A percentile compares a stretch with the other conserved stretches of the same genome.
phyloP scores from a whole-genome alignment of 2,797 vertebrate genomes.

The Petrocephalus sullivani region DNA sequence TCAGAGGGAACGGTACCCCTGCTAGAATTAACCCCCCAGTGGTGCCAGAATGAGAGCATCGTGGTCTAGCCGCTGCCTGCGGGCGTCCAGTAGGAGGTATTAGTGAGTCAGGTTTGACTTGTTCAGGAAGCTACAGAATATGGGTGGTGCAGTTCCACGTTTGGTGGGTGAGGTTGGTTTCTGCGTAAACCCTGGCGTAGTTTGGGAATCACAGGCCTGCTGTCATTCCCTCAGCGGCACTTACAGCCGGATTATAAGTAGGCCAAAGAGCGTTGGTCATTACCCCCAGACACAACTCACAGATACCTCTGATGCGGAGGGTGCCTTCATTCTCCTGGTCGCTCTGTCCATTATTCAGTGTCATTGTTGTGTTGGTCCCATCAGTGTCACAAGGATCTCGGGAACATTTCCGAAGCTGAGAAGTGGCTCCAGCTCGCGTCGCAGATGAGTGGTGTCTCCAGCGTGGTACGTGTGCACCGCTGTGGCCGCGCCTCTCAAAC shows the following conservation, averaged over 20 bases:
- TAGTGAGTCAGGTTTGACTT: neutral
- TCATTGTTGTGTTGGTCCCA: neutral
- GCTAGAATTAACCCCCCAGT: neutral
- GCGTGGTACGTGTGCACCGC: constrained; percentile 52
- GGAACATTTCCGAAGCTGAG: constrained; percentile 64
- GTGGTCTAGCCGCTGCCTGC: too few relatives aligned
- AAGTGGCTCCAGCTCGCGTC: constrained; percentile 74
- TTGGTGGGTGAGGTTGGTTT: neutral
- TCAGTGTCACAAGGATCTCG: constrained; percentile 87
- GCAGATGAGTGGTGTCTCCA: constrained; percentile 53
- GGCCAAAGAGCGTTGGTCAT: neutral
- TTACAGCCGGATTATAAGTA: neutral
- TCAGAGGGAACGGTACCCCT: neutral
- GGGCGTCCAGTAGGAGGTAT: neutral
- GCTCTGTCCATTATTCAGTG: neutral
- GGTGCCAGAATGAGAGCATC: neutral
- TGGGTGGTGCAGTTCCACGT: neutral
- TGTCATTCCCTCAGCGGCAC: neutral
- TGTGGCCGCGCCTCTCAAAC: neutral
- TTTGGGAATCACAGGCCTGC: neutral
- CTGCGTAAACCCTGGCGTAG: neutral
- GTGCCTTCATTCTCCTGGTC: neutral
- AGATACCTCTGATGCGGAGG: neutral
- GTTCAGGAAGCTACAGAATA: neutral
- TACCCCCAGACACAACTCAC: neutral